phyloP scores from a whole-genome alignment of 2,888 invertebrate genomes.

The Amphipoea oculea region DNA sequence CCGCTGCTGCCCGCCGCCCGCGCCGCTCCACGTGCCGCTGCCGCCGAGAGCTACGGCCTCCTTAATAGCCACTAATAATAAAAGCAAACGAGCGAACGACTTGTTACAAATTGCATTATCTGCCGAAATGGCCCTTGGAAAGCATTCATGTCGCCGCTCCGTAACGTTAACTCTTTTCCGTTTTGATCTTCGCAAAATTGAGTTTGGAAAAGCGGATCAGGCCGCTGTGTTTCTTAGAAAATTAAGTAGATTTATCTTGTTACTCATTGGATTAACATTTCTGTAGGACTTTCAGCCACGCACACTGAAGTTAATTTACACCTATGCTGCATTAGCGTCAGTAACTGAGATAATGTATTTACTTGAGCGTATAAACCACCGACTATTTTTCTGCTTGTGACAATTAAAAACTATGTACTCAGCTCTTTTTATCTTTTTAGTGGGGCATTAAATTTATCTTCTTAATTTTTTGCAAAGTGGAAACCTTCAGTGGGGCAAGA shows the following conservation, averaged over 20 bases:
- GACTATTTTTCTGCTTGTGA: constrained; percentile 48
- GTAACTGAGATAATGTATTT: constrained; percentile 29
- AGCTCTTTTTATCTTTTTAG: constrained; percentile 53
- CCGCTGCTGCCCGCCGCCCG: constrained; percentile 62
- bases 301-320: constrained; percentile 27
- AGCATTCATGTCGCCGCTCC: constrained; percentile 75
- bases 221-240: constrained; percentile 61
- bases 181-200: constrained; percentile 73
- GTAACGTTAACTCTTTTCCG: constrained; percentile 75
- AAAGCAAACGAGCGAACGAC: constrained; percentile 84
- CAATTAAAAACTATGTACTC: constrained; percentile 66
- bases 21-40: constrained; percentile 72
- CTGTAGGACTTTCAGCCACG: constrained; percentile 27
- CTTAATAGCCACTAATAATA: constrained; percentile 84
- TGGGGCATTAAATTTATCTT: constrained; percentile 67
- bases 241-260: constrained; percentile 60
- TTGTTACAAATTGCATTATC: constrained; percentile 86
- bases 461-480: constrained; percentile 64
- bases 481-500: constrained; percentile 65
- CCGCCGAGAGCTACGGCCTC: constrained; percentile 70
- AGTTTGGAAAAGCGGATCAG: constrained; percentile 66
- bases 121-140: constrained; percentile 80
- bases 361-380: constrained; percentile 30
- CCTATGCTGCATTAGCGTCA: constrained; percentile 31
- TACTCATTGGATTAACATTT: constrained; percentile 62